Percentiles rank a stretch among this genome's conserved stretches.
phyloP scores from a whole-genome alignment of 2,797 vertebrate genomes.

The Hypotaenidia okinawae region DNA sequence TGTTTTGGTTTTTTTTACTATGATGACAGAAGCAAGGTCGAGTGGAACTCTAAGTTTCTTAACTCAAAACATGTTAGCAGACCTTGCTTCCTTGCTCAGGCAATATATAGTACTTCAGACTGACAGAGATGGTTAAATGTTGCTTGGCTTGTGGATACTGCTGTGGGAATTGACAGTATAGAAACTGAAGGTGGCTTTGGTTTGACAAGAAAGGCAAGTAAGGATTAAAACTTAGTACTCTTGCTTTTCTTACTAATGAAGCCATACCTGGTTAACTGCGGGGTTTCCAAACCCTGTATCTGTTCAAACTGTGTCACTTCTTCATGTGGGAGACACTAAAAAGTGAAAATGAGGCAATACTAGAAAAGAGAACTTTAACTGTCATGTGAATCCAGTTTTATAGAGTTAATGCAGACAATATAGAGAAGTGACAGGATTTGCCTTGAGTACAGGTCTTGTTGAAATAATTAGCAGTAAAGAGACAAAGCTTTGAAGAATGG shows the following conservation, averaged over 20 bases:
- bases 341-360: conserved; percentile 1
- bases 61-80: neutral
- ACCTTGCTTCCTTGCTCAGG: neutral
- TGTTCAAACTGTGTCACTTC: neutral
- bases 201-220: neutral
- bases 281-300: neutral
- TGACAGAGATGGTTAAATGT: neutral
- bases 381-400: neutral
- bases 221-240: neutral
- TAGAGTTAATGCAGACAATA: neutral
- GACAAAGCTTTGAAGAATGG: neutral
- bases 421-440: conserved; percentile 9
- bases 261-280: neutral
- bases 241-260: neutral
- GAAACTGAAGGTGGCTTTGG: neutral
- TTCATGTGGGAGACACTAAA: neutral
- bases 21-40: neutral
- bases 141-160: neutral
- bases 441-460: neutral
- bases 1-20: neutral
- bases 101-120: neutral
- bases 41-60: neutral
- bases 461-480: conserved; percentile 45
- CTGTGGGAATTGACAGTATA: neutral
- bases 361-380: neutral